Conservation (phyloP, 2,797 vertebrate genomes). For the Dipus sagitta region DNA sequence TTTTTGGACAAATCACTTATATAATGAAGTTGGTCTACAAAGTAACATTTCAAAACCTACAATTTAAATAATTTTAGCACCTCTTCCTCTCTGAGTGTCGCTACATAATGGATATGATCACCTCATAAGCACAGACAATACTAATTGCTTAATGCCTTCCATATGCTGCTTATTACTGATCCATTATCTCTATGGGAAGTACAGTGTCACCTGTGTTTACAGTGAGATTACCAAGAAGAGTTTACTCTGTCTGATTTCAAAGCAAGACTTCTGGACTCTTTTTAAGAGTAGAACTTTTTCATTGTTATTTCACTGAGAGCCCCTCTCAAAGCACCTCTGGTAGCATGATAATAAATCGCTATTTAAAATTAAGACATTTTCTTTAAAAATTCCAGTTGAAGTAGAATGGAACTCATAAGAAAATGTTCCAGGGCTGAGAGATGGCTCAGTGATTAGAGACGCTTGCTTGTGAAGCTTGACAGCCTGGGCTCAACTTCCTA, state of each 20-base stretch:
- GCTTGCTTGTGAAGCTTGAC: too few relatives aligned
- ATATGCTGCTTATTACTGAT: background rate
- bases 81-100: background rate
- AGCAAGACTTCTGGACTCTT: background rate
- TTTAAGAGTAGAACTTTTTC: background rate
- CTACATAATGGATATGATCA: background rate
- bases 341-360: background rate
- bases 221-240: background rate
- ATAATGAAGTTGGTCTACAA: background rate
- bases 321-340: background rate
- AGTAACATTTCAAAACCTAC: background rate
- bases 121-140: background rate
- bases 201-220: background rate
- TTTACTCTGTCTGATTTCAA: background rate
- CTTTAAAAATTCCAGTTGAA: slow-evolving; percentile 61
- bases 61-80: background rate
- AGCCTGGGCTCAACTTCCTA: too few relatives aligned
- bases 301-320: background rate
- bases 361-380: slow-evolving; percentile 25
- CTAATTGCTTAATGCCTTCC: background rate
- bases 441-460: too few relatives aligned
- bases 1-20: background rate
- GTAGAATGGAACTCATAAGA: background rate
- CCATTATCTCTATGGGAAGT: background rate
- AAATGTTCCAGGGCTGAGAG: too few relatives aligned